Evolutionary conservation across 2,113 vertebrate species (phyloP), one percentile per base, ranked within the genome.

Genomic region (Chelonoidis abingdonii): DNA sequence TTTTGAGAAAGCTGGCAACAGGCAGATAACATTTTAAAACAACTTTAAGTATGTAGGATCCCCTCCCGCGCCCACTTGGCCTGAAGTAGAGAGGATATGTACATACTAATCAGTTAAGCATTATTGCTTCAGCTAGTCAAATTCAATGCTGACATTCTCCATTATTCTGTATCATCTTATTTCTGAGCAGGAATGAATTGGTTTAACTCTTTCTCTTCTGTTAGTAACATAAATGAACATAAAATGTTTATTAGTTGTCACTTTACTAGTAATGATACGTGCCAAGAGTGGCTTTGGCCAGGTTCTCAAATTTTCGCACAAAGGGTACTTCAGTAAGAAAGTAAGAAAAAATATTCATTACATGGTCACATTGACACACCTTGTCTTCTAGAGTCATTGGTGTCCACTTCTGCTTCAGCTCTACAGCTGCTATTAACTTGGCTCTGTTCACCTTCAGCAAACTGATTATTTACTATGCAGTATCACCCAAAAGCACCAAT

Each of bases 281-380:
- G 2, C 57, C 65, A 89, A 38, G 50, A 69, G 31, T 38, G 65
- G 35, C 35, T 95, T 59, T 47, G 47, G 84, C 81, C 8, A 38
- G 27, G n/a, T 87, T 86, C 84, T 92, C 88, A 69, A 4, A 85
- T 95, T 94, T 95, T 96, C 87, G 76, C 83, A 59, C 80, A 84
- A 69, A 83, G 41, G 84, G 89, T 90, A 82, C 94, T 92, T 96
- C 56, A 79, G 0, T 6, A 93, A 93, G 96, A 95, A 83, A 47
- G 35, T 52, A 88, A 75, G 25, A 21, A 95, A 81, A 52, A 91
- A 59, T 25, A 89, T 97, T 69, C 91, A 90, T 95, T 88, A 54
- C 93, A 52, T 89, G 86, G 78, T 87, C 59, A 69, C 41, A 3
- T 49, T 93, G 86, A 85, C 65, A 80, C 87, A 72, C 87, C 90